Evolutionary conservation across 2,888 invertebrate genomes (phyloP).

Genomic region (Ectemnius continuus): DNA sequence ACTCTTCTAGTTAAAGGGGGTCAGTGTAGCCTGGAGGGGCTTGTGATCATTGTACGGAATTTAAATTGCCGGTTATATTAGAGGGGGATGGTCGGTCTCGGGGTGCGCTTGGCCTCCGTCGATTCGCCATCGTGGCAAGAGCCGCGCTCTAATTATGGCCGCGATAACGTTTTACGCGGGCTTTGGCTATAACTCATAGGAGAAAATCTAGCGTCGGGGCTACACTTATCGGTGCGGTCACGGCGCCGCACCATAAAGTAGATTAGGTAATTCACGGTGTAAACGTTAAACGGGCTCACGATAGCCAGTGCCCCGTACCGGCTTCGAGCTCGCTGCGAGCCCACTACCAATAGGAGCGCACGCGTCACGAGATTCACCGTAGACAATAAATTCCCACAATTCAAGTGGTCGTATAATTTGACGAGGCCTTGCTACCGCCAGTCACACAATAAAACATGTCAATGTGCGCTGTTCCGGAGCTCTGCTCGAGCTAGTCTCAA

Average conservation of each 20-base stretch:
- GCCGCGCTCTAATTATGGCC: conserved; percentile 69
- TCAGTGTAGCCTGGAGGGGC: too few species aligned
- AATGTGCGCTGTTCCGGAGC: conserved; percentile 6
- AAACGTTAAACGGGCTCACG: conserved; percentile 58
- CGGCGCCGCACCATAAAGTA: conserved; percentile 61
- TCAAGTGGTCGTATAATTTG: conserved; percentile 59
- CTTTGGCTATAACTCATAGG: conserved; percentile 65
- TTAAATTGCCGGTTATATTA: conserved; percentile 10
- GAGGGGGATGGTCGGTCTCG: conserved; percentile 25
- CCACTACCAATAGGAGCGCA: conserved; percentile 32
- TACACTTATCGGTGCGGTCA: conserved; percentile 62
- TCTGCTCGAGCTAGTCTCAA: conserved; percentile 1
- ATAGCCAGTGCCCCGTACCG: conserved; percentile 32
- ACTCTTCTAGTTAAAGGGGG: too few species aligned
- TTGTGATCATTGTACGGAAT: conserved; percentile 1
- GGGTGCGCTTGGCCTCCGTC: conserved; percentile 60
- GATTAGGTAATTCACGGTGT: conserved; percentile 67
- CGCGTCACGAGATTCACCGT: conserved; percentile 50
- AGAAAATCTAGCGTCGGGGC: conserved; percentile 62
- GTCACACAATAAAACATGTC: conserved; percentile 31
- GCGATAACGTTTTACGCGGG: conserved; percentile 70
- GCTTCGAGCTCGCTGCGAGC: conserved; percentile 9
- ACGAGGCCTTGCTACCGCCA: conserved; percentile 30
- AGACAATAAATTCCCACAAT: conserved; percentile 55
- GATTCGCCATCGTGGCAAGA: conserved; percentile 65